phyloP scores from a whole-genome alignment of 2,888 invertebrate genomes.

The Neuroscelio doddi region DNA sequence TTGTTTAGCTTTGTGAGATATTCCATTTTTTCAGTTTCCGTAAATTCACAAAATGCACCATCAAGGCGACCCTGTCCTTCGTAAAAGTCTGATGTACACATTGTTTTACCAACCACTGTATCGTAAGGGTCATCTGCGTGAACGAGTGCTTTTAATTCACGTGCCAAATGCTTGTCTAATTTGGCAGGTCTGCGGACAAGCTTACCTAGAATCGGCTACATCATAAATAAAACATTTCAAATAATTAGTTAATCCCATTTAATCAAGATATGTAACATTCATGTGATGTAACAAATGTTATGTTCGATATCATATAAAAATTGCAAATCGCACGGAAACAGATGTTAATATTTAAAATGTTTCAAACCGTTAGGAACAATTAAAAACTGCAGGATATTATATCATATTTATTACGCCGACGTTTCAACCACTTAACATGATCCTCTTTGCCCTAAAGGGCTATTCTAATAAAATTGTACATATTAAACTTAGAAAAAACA shows the following conservation, averaged over 20 bases:
- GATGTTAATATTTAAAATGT: neutral
- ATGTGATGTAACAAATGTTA: no score
- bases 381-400: no score
- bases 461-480: no score
- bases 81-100: slow-evolving; percentile 98
- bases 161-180: slow-evolving; percentile 85
- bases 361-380: neutral
- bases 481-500: no score
- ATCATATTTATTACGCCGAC: no score
- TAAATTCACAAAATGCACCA: slow-evolving; percentile 97
- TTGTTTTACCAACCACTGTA: slow-evolving; percentile 91
- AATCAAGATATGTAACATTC: no score
- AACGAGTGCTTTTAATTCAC: slow-evolving; percentile 84
- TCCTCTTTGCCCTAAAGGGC: no score
- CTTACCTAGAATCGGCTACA: slow-evolving; percentile 89
- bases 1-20: slow-evolving; percentile 85
- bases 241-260: no score
- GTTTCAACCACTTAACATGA: no score
- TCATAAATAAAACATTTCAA: no score
- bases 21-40: slow-evolving; percentile 90
- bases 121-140: slow-evolving; percentile 85
- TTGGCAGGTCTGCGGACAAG: slow-evolving; percentile 86
- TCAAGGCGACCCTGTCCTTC: slow-evolving; percentile 97
- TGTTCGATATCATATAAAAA: no score
- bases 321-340: no score